phyloP scores from a whole-genome alignment of 92 coral and sea anemone species.

The Epizoanthus fatuus region DNA sequence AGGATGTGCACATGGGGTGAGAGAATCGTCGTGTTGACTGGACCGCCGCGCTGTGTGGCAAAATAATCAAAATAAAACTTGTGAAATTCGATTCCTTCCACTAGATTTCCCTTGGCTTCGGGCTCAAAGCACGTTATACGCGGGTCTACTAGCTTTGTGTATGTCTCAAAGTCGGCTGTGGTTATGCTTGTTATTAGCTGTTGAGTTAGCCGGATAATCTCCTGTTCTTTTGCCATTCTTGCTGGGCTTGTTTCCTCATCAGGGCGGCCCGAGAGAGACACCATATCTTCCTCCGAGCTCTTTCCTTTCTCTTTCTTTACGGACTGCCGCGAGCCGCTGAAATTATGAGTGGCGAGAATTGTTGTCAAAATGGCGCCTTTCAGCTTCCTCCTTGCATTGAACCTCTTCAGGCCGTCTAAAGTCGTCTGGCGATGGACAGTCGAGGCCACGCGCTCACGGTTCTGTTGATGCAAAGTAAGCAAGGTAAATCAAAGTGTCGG shows the following conservation, averaged over 20 bases:
- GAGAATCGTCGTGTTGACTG: constrained; percentile 92
- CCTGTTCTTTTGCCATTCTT: constrained; percentile 74
- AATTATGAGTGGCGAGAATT: constrained; percentile 87
- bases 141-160: constrained; percentile 88
- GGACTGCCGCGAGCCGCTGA: constrained; percentile 71
- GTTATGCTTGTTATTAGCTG: constrained; percentile 93
- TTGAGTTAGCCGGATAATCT: constrained; percentile 94
- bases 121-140: constrained; percentile 90
- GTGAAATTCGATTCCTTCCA: constrained; percentile 94
- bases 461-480: constrained; percentile 55
- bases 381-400: constrained; percentile 97
- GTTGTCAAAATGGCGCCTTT: constrained; percentile 98
- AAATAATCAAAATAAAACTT: constrained; percentile 88
- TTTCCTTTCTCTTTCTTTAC: constrained; percentile 73
- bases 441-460: constrained; percentile 97
- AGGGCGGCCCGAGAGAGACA: constrained; percentile 51
- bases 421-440: constrained; percentile 98
- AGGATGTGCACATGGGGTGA: constrained; percentile 96
- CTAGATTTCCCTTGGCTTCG: constrained; percentile 88
- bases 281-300: constrained; percentile 90
- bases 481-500: not conserved
- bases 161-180: constrained; percentile 90
- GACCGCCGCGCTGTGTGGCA: constrained; percentile 66
- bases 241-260: constrained; percentile 63
- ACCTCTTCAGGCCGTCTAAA: constrained; percentile 92